phyloP scores from a whole-genome alignment of 1,140 invertebrate genomes.

The Tribolium madens region DNA sequence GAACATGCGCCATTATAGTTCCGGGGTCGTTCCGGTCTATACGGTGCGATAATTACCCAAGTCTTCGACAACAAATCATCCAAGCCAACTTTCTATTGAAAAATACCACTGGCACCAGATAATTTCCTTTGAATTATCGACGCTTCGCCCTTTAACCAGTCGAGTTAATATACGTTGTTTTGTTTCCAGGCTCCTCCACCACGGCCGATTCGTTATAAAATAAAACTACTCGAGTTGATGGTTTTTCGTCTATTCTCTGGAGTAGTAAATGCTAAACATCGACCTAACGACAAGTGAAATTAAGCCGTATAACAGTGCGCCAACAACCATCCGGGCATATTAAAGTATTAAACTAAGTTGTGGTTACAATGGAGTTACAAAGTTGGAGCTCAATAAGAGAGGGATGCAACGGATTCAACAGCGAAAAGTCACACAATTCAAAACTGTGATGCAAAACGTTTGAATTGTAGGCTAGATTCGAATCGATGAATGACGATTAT shows the following conservation, averaged over 20 bases:
- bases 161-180: not conserved
- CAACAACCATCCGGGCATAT: conserved; percentile 36
- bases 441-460: not conserved
- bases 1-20: conserved; percentile 26
- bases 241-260: not conserved
- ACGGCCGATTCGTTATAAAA: too few relatives aligned
- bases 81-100: not conserved
- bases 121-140: conserved; percentile 1
- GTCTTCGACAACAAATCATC: not conserved
- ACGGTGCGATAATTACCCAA: conserved; percentile 1
- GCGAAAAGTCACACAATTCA: not conserved
- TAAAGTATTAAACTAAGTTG: conserved; percentile 49
- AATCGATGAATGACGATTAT: not conserved
- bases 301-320: conserved; percentile 23
- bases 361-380: conserved; percentile 47
- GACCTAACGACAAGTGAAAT: conserved; percentile 38
- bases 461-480: not conserved
- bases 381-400: conserved; percentile 34
- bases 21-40: not conserved
- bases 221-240: conserved; percentile 9
- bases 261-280: conserved; percentile 1
- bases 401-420: not conserved
- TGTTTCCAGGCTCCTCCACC: not conserved
- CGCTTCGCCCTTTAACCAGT: not conserved
- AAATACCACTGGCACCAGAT: not conserved